Conservation (phyloP, 2,888 invertebrate species). For the Ctena decussata region DNA sequence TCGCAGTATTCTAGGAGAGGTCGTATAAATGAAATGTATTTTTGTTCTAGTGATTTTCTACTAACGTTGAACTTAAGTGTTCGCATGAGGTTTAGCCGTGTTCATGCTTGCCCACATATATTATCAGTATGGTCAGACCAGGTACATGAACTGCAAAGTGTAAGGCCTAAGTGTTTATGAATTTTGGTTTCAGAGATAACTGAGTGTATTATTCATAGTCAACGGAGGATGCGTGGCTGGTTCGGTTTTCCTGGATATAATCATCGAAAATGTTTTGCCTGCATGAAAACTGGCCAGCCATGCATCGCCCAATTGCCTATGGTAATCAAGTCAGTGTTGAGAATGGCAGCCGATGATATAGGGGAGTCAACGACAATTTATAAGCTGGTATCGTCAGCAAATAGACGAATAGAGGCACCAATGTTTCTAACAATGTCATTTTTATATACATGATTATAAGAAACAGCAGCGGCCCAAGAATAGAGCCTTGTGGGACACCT, state of each 20-base stretch:
- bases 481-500: not conserved
- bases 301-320: no score
- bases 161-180: not conserved
- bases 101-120: not conserved
- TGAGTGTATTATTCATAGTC: not conserved
- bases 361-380: no score
- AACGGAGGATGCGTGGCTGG: no score
- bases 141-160: not conserved
- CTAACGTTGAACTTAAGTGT: not conserved
- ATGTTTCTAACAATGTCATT: not conserved
- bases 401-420: no score
- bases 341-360: no score
- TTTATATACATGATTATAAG: not conserved
- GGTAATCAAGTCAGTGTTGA: no score
- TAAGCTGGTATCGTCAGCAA: no score
- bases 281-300: no score
- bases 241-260: no score
- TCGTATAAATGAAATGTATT: not conserved
- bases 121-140: not conserved
- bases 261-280: no score
- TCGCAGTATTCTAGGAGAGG: not conserved
- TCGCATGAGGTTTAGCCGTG: not conserved
- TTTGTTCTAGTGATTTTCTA: not conserved
- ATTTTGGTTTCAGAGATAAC: not conserved
- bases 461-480: not conserved